These are phyloP conservation scores for Enhydra lutris DNA, from an alignment of 2,113 vertebrate genomes.

Conservation along the genomic window DNA sequence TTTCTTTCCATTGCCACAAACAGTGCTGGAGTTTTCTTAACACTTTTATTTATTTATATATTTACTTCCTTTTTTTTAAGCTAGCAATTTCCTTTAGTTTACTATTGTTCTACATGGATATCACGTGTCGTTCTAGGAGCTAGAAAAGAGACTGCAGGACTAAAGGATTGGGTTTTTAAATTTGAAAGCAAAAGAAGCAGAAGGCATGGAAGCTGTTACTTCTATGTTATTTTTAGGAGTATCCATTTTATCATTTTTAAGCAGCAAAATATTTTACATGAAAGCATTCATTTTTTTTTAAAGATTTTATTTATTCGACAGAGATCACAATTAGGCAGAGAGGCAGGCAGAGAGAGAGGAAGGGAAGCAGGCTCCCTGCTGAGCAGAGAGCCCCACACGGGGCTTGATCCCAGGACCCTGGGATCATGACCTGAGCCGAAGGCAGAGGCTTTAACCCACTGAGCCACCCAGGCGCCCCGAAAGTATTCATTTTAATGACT, in stretches of 20 bases:
- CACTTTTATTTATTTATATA: not conserved
- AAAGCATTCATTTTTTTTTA: conserved; percentile 73
- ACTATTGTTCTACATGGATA: not conserved
- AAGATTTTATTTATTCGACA: too few relatives aligned
- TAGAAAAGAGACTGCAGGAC: not conserved
- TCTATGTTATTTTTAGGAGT: conserved; percentile 61
- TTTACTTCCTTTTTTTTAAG: not conserved
- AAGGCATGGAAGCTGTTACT: conserved; percentile 36
- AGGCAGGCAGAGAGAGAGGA: too few relatives aligned
- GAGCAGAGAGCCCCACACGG: too few relatives aligned
- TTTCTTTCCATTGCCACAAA: conserved; percentile 39
- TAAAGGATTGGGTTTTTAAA: not conserved
- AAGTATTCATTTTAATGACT: conserved; percentile 70
- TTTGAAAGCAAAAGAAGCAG: conserved; percentile 19
- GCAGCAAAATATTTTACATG: conserved; percentile 67
- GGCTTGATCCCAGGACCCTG: too few relatives aligned
- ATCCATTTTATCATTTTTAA: conserved; percentile 57
- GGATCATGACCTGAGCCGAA: too few relatives aligned
- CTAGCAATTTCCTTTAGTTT: not conserved
- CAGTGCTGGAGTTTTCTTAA: conserved; percentile 33
- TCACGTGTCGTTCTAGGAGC: not conserved
- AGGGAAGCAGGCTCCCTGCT: too few relatives aligned
- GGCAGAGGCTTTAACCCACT: too few relatives aligned
- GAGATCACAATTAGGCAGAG: too few relatives aligned
- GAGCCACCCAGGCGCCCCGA: too few relatives aligned